Conservation (phyloP, 2,113 vertebrate genomes). For the Pterocles gutturalis region DNA sequence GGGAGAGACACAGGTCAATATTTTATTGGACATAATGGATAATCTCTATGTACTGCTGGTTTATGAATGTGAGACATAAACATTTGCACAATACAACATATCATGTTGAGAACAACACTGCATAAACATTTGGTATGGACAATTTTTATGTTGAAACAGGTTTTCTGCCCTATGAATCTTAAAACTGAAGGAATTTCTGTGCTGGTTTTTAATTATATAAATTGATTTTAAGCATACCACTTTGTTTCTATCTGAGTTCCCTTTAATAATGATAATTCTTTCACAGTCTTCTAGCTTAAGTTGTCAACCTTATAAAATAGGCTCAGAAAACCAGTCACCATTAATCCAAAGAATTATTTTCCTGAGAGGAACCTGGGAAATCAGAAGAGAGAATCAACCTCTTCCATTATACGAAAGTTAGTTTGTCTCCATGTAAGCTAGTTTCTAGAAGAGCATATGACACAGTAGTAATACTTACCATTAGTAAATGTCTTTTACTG, state of each 20-base stretch:
- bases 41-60: background rate
- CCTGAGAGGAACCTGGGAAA: background rate
- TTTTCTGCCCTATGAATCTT: background rate
- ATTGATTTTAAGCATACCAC: background rate
- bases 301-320: background rate
- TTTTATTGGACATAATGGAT: background rate
- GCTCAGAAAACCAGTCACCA: background rate
- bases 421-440: background rate
- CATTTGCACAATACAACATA: background rate
- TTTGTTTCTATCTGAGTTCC: background rate
- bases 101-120: background rate
- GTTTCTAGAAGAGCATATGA: background rate
- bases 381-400: background rate
- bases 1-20: background rate
- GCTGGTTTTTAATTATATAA: background rate
- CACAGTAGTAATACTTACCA: background rate
- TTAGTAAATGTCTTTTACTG: background rate
- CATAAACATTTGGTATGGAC: background rate
- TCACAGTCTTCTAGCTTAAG: background rate
- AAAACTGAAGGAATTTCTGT: background rate
- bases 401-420: background rate
- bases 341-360: background rate
- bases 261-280: background rate
- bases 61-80: background rate
- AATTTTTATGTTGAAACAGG: background rate